Evolutionary conservation across 2,113 vertebrate species (phyloP), one percentile per base, ranked within the genome.

Genomic region (Heloderma charlesbogerti): DNA sequence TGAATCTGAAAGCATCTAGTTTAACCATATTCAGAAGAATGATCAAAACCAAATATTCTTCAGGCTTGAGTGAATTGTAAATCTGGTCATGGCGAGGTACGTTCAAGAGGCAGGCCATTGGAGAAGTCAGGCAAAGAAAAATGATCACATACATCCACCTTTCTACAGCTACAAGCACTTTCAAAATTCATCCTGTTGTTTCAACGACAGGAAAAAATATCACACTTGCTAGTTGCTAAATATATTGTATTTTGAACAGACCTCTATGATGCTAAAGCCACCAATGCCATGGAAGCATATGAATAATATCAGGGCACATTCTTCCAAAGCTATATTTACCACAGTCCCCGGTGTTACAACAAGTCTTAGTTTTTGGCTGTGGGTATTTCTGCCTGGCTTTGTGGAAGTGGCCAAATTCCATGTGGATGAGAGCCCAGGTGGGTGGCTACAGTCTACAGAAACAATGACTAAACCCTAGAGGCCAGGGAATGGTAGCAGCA

Each of bases 401-500:
- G 29, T n/a, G 2, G 1, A n/a, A 84, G 63, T 81, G 0, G 78
- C 69, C 37, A 79, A 16, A 31, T 16, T 86, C 80, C 90, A 63
- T 60, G 69, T 81, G 86, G 79, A 82, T 90, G 87, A 79, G 34
- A 83, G 87, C 27, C 0, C 43, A 43, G 0, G 92, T 93, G 93
- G 93, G 94, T 72, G 93, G 88, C 86, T 95, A 90, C 86, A 88
- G 92, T 89, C 40, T 0, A 43, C 77, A 71, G 0, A 2, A 0
- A 71, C 82, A 0, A 69, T 22, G 84, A 91, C 89, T 78, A 84
- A 95, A 91, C 57, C 22, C n/a, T 5, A 77, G 90, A 93, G 92
- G 91, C 91, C 37, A 91, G 25, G 92, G 83, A 82, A 93, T 90
- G 90, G 88, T 95, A 94, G 91, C 92, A 90, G 45, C 91, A 92